Evolutionary conservation across 2,888 invertebrate genomes (phyloP).

Genomic region (Polydesmus complanatus): DNA sequence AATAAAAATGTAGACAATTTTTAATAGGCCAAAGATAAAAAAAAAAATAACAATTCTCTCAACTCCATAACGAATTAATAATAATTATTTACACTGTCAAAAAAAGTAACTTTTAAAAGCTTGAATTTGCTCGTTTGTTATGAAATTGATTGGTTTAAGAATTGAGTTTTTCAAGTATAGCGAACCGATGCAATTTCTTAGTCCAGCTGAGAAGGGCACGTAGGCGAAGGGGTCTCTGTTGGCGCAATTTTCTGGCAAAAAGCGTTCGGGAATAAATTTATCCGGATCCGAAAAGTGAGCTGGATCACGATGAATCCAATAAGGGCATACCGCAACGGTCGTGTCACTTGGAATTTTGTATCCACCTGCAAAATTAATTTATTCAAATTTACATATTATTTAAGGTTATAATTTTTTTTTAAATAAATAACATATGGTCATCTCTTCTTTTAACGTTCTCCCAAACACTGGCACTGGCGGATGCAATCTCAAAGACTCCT

Average conservation of each 20-base stretch:
- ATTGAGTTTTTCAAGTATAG: no score
- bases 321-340: neutral
- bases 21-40: neutral
- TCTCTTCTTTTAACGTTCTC: conserved; percentile 7
- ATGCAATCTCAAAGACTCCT: conserved; percentile 5
- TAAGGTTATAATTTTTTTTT: no score
- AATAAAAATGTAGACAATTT: conserved; percentile 6
- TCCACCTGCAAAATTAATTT: no score
- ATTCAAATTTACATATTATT: no score
- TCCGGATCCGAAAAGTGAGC: neutral
- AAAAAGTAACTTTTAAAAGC: no score
- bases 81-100: no score
- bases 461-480: conserved; percentile 10
- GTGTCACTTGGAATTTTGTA: neutral
- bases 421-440: conserved; percentile 3
- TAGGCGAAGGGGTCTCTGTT: conserved; percentile 10
- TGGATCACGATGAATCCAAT: neutral
- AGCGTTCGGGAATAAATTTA: neutral
- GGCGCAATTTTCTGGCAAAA: conserved; percentile 3
- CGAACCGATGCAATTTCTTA: conserved; percentile 18
- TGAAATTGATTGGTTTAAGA: no score
- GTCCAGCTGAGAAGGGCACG: conserved; percentile 18
- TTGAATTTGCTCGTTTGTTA: no score
- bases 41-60: neutral
- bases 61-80: no score